Base-by-base conservation (phyloP, 1,140 invertebrate species). In the Trachymyrmex septentrionalis region DNA sequence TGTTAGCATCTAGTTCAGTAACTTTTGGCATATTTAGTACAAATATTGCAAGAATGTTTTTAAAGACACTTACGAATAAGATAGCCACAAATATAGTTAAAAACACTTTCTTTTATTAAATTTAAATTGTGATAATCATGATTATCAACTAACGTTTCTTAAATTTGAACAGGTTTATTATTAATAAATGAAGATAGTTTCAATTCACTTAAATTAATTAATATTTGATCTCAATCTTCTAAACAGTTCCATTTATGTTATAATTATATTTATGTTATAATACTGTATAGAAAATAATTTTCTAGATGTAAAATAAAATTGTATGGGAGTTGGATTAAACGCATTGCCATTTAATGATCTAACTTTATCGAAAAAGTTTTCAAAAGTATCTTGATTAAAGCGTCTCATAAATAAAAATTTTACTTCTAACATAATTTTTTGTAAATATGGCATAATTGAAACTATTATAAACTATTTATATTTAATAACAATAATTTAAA, bases 201-300 rank as follows among this genome's bases (percentile, higher is more conserved):
- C 21, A 57, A 57, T 57, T 57, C 19, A 21, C 55, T 57, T 21
- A 21, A 57, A 57, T 57, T 57, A 57, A 19, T 57, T 57, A 57
- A 57, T 7, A 57, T 57, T 57, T 21, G 55, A 57, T 57, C 55
- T 57, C 19, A n/a, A 57, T 57, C 55, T 57, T 57, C n/a, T 57
- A 57, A 57, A 57, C 55, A 57, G 55, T 57, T 57, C 12, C n/a
- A 57, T 57, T 57, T 57, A 57, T 57, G n/a, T 57, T 57, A 21
- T 1, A 57, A 57, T 57, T n/a, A 5, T 57, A 57, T 57, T 57
- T 57, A 57, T 57, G n/a, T 57, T 57, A 21, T 1, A 57, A 57
- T 57, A 57, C 3, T 57, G 19, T 57, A 21, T n/a, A 21, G n/a
- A 57, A 57, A 57, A 57, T n/a, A 57, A 57, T 57, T n/a, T 57